These are phyloP conservation scores for Propithecus perrieri DNA, from an alignment of 2,797 vertebrate species.

Conservation along the genomic window DNA sequence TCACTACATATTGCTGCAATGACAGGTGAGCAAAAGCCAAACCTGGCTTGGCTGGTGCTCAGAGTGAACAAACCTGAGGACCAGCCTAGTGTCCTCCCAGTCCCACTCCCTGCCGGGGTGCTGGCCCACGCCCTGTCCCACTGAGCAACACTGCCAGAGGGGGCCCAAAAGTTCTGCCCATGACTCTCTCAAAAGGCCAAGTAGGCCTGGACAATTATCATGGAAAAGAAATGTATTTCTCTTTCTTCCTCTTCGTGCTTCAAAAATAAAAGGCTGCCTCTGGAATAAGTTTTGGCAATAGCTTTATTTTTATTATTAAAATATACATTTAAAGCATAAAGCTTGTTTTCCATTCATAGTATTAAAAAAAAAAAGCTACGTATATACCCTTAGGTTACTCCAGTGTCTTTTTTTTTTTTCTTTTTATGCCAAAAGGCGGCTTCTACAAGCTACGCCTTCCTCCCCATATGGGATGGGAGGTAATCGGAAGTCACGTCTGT, in stretches of 20 bases:
- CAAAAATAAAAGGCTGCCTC: slow-evolving; percentile 3
- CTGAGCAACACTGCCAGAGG: background rate
- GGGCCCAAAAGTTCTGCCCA: background rate
- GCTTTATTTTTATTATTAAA: slow-evolving; percentile 32
- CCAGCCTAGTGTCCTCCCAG: accelerated
- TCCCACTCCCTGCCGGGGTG: accelerated
- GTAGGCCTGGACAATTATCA: background rate
- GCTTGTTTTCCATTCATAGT: background rate
- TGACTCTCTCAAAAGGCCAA: background rate
- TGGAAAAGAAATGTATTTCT: background rate
- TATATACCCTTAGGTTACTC: background rate
- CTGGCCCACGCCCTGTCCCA: background rate
- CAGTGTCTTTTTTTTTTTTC: background rate
- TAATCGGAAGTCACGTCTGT: background rate
- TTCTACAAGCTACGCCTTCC: background rate
- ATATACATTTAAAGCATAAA: slow-evolving; percentile 19
- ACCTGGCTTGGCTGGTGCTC: slow-evolving; percentile 55
- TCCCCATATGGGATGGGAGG: background rate
- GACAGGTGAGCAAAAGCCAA: slow-evolving; percentile 82
- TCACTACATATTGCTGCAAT: slow-evolving; percentile 77
- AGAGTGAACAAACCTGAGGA: slow-evolving; percentile 11
- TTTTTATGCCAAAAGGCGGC: slow-evolving; percentile 13
- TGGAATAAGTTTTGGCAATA: background rate
- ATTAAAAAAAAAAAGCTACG: background rate
- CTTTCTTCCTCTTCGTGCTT: background rate